Percentiles rank a stretch among this genome's conserved stretches.
Conservation (phyloP, 2,888 invertebrate species). For the Teleiodes luculella region DNA sequence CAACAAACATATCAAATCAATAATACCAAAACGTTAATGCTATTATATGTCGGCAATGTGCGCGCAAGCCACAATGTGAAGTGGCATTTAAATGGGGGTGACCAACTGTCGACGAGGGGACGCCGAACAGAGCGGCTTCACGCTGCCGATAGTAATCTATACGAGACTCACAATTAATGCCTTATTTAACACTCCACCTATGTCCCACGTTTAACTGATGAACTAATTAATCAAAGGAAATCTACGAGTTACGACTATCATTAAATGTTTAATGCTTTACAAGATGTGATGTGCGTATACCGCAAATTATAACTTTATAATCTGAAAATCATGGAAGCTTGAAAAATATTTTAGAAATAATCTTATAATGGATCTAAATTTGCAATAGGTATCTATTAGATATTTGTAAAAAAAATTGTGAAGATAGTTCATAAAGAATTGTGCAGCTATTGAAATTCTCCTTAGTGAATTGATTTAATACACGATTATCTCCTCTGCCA, state of each 20-base stretch:
- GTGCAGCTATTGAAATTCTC: not conserved
- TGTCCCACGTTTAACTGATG: slow-evolving; percentile 33
- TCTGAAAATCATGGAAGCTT: too few relatives aligned
- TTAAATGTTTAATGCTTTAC: not conserved
- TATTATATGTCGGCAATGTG: slow-evolving; percentile 58
- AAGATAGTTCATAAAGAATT: not conserved
- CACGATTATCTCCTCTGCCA: slow-evolving; percentile 71
- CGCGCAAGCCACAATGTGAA: slow-evolving; percentile 76
- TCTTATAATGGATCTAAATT: not conserved
- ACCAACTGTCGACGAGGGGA: slow-evolving; percentile 75
- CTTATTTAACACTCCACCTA: slow-evolving; percentile 62
- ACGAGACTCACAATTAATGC: slow-evolving; percentile 66
- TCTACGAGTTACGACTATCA: slow-evolving; percentile 21
- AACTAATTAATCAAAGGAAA: slow-evolving; percentile 25
- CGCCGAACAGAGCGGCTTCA: slow-evolving; percentile 59
- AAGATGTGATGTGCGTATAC: too few relatives aligned
- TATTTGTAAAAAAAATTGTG: not conserved
- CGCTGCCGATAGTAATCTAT: slow-evolving; percentile 74
- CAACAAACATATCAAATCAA: slow-evolving; percentile 38
- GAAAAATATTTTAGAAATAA: not conserved
- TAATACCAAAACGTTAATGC: slow-evolving; percentile 58
- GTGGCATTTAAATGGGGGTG: slow-evolving; percentile 75
- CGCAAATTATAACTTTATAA: too few relatives aligned
- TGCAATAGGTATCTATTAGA: not conserved
- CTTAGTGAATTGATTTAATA: slow-evolving; percentile 44